Conservation (phyloP, 2,888 invertebrate species). For the Helleia helle region DNA sequence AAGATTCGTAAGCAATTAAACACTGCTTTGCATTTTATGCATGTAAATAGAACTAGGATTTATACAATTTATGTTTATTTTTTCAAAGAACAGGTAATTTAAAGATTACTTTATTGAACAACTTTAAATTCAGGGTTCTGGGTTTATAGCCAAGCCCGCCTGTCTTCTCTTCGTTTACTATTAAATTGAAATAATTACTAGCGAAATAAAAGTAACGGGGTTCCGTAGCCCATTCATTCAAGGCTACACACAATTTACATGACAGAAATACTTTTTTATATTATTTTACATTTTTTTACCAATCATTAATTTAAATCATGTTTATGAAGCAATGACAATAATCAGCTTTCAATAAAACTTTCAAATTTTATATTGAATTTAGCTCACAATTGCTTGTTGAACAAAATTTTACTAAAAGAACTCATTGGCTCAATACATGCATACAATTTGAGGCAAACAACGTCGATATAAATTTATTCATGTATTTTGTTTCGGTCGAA, state of each 20-base stretch:
- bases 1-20: constrained; percentile 42
- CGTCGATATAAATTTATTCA: neutral
- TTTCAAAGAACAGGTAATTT: neutral
- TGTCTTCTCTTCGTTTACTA: neutral
- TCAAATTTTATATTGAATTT: too few species aligned
- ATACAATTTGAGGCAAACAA: neutral
- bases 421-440: neutral
- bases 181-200: neutral
- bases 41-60: constrained; percentile 66
- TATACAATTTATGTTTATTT: constrained; percentile 20
- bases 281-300: too few species aligned
- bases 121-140: neutral
- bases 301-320: too few species aligned
- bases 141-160: neutral
- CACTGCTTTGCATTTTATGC: constrained; percentile 73
- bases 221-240: constrained; percentile 3
- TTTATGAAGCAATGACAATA: too few species aligned
- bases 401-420: neutral
- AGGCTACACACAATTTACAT: neutral
- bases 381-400: too few species aligned
- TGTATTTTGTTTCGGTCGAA: neutral
- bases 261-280: too few species aligned
- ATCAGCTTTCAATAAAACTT: too few species aligned
- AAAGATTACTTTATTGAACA: too few species aligned
- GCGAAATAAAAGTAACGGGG: neutral